A percentile compares a stretch with the other conserved stretches of the same genome.
phyloP scores from a whole-genome alignment of 2,888 invertebrate genomes.

The Amiota mariae region DNA sequence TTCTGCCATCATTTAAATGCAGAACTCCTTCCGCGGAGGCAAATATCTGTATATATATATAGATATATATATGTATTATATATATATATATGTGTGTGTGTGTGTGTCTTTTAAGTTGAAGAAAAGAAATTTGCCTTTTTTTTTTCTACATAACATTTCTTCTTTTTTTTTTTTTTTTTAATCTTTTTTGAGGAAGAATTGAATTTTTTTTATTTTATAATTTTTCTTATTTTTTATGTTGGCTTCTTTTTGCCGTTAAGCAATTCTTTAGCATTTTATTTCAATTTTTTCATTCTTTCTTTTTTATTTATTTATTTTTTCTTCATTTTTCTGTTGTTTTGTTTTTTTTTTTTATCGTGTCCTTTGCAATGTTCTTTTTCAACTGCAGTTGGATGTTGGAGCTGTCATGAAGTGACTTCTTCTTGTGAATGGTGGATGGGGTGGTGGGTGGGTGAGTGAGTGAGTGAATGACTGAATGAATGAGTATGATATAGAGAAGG shows the following conservation, averaged over 20 bases:
- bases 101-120: constrained; percentile 18
- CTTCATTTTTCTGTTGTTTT: constrained; percentile 39
- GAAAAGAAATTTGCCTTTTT: constrained; percentile 57
- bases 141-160: constrained; percentile 34
- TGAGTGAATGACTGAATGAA: constrained; percentile 34
- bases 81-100: background rate
- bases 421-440: constrained; percentile 4
- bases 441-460: no score
- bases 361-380: background rate
- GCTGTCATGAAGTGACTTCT: no score
- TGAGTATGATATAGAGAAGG: constrained; percentile 38
- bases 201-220: constrained; percentile 46
- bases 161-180: constrained; percentile 36
- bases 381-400: background rate
- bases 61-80: no score
- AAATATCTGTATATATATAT: no score
- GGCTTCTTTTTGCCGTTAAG: constrained; percentile 42
- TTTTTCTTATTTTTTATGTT: constrained; percentile 31
- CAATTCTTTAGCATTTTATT: constrained; percentile 70
- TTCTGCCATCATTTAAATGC: constrained; percentile 67
- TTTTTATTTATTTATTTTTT: constrained; percentile 25
- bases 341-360: constrained; percentile 2
- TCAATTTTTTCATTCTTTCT: constrained; percentile 59
- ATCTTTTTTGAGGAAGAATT: constrained; percentile 55
- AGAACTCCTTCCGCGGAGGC: constrained; percentile 54